These are phyloP conservation scores for Heliconius hermathena DNA, from an alignment of 1,140 invertebrate genomes.

Conservation along the genomic window DNA sequence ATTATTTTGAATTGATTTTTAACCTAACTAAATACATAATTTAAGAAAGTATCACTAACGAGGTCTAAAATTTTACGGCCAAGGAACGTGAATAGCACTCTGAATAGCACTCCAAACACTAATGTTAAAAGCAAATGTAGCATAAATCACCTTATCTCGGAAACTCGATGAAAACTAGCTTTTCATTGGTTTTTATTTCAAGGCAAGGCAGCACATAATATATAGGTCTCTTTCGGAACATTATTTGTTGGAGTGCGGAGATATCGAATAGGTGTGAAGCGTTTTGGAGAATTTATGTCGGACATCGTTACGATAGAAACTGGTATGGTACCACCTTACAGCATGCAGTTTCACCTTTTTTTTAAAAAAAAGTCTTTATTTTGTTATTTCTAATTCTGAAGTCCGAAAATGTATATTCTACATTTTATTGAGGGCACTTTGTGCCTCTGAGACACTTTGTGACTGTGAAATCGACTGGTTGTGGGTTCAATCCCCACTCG, in stretches of 20 bases:
- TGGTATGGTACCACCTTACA: background rate
- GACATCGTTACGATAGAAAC: background rate
- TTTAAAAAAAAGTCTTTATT: too few relatives aligned
- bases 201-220: conserved; percentile 1
- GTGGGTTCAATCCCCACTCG: too few relatives aligned
- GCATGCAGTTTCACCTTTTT: too few relatives aligned
- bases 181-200: conserved; percentile 12
- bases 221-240: background rate
- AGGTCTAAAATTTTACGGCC: background rate
- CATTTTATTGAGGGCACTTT: too few relatives aligned
- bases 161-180: conserved; percentile 12
- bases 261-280: background rate
- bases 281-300: background rate
- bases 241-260: background rate
- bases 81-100: background rate
- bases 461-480: too few relatives aligned
- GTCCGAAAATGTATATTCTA: too few relatives aligned
- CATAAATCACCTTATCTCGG: conserved; percentile 1
- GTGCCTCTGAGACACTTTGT: too few relatives aligned
- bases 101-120: background rate
- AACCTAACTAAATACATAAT: background rate
- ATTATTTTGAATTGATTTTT: too few relatives aligned
- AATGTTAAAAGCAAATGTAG: background rate
- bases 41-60: background rate
- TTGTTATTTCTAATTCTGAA: too few relatives aligned